A percentile compares a stretch with the other conserved stretches of the same genome.
Conservation (phyloP, 2,888 invertebrate genomes). For the Patella pellucida region DNA sequence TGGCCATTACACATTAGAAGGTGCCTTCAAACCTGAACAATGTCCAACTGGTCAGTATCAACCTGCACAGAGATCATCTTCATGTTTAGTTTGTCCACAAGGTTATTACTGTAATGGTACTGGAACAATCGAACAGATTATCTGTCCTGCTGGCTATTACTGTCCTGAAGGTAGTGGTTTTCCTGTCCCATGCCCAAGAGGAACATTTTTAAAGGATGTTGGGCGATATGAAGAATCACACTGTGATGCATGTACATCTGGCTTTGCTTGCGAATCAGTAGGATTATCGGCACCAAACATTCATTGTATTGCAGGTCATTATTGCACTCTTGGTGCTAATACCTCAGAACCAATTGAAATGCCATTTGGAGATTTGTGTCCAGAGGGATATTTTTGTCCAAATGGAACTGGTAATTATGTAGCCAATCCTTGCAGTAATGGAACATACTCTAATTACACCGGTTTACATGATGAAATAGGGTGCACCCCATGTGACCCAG, state of each 20-base stretch:
- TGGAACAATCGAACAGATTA: conserved; percentile 50
- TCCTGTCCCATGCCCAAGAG: conserved; percentile 64
- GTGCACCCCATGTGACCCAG: conserved; percentile 65
- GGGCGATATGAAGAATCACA: conserved; percentile 54
- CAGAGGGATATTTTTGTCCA: conserved; percentile 65
- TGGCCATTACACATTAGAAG: conserved; percentile 63
- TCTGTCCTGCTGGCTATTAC: conserved; percentile 65
- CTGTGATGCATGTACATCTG: conserved; percentile 59
- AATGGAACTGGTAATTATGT: conserved; percentile 56
- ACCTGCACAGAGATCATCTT: conserved; percentile 48
- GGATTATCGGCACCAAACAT: conserved; percentile 56
- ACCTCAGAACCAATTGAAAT: conserved; percentile 45
- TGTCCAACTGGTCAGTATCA: conserved; percentile 64
- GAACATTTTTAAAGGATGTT: conserved; percentile 54
- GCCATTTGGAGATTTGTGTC: conserved; percentile 61
- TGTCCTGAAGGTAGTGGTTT: conserved; percentile 61
- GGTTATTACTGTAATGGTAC: conserved; percentile 67
- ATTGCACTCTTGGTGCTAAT: conserved; percentile 56
- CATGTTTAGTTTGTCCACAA: conserved; percentile 63
- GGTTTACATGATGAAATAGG: conserved; percentile 49
- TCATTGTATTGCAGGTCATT: conserved; percentile 61
- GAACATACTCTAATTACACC: conserved; percentile 66
- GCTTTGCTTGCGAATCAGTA: conserved; percentile 61
- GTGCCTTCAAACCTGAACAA: conserved; percentile 65
- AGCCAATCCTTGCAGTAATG: conserved; percentile 61